Evolutionary conservation across 2,113 vertebrate species (phyloP).

Genomic region (Aplodontia rufa): DNA sequence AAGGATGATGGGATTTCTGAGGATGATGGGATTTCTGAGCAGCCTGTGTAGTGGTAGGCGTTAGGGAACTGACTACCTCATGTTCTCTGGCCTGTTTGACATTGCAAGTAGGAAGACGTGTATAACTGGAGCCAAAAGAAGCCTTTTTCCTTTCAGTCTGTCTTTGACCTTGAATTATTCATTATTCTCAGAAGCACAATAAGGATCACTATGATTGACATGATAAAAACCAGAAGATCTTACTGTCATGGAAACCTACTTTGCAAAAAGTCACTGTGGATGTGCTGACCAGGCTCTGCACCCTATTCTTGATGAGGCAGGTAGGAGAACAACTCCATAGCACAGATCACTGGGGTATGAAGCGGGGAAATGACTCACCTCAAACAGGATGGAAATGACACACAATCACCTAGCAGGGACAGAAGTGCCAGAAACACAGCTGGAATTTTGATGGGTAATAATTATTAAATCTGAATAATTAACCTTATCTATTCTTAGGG

Average conservation of each 20-base stretch:
- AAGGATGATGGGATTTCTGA: neutral
- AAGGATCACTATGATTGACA: constrained; percentile 29
- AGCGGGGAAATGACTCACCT: neutral
- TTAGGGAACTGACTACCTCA: neutral
- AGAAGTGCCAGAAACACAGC: constrained; percentile 55
- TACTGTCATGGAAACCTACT: neutral
- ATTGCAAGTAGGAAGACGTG: neutral
- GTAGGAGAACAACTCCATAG: neutral
- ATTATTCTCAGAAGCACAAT: constrained; percentile 43
- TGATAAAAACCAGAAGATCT: constrained; percentile 31
- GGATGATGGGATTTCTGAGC: neutral
- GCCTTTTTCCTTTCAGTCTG: neutral
- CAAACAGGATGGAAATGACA: neutral
- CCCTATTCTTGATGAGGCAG: neutral
- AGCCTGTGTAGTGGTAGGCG: neutral
- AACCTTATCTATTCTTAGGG: constrained; percentile 77
- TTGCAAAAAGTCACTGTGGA: neutral
- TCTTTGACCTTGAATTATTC: constrained; percentile 50
- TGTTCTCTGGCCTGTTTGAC: neutral
- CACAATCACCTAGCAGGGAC: constrained; percentile 30
- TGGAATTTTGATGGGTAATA: constrained; percentile 73
- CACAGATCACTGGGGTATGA: neutral
- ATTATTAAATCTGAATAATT: constrained; percentile 80
- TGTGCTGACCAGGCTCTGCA: neutral
- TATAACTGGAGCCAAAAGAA: neutral